Evolutionary conservation across 2,888 invertebrate species (phyloP).

Genomic region (Autographa gamma): DNA sequence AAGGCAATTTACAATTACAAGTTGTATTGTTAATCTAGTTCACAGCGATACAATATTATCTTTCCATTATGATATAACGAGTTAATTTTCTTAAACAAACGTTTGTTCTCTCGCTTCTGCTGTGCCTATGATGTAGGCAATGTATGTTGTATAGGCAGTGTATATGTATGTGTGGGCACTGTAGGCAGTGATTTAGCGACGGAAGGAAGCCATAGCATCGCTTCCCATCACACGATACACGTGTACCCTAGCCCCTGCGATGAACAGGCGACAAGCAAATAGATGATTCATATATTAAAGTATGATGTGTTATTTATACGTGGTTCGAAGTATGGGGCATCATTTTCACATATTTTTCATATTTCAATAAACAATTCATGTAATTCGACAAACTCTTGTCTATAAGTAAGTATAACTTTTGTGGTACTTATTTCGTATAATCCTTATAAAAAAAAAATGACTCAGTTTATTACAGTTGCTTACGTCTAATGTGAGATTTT

Average conservation of each 20-base stretch:
- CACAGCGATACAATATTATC: background rate
- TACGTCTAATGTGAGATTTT: too few species aligned
- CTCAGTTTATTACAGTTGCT: too few species aligned
- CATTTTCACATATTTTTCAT: too few species aligned
- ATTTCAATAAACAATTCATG: too few species aligned
- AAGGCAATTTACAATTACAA: constrained; percentile 1
- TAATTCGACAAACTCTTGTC: too few species aligned
- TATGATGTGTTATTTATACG: too few species aligned
- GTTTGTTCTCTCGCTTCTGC: constrained; percentile 9
- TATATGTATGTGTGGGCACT: background rate
- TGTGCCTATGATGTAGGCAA: background rate
- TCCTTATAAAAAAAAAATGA: too few species aligned
- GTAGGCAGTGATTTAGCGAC: constrained; percentile 40
- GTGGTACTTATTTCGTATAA: too few species aligned
- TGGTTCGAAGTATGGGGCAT: background rate
- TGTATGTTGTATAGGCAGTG: background rate
- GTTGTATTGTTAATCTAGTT: background rate
- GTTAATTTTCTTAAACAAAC: constrained; percentile 6
- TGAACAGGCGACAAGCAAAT: constrained; percentile 1
- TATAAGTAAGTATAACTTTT: too few species aligned
- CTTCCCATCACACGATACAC: constrained; percentile 55
- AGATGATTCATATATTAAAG: background rate
- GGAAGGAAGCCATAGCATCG: constrained; percentile 66
- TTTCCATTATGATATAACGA: background rate
- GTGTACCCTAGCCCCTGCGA: constrained; percentile 12